These are phyloP conservation scores for Sitobion miscanthi DNA, from an alignment of 1,140 invertebrate genomes.

Conservation along the genomic window DNA sequence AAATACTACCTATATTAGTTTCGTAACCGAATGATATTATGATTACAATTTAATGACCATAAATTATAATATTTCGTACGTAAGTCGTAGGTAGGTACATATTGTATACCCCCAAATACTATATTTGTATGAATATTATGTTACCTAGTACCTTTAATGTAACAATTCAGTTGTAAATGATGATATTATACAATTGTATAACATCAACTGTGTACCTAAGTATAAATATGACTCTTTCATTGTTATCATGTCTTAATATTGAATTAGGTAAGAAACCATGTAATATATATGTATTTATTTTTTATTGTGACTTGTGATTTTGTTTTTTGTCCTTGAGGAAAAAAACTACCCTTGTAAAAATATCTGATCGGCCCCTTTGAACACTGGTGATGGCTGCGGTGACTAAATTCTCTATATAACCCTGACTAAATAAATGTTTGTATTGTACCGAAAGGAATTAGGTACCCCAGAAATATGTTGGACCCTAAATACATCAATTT, in stretches of 20 bases:
- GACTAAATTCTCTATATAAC: slow-evolving; percentile 18
- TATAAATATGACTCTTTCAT: neutral
- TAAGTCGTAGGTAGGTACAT: neutral
- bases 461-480: neutral
- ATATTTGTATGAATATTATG: neutral
- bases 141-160: neutral
- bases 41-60: too few species aligned
- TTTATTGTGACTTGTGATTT: neutral
- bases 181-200: neutral
- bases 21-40: too few species aligned
- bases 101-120: neutral
- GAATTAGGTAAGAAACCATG: neutral
- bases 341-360: slow-evolving; percentile 38
- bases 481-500: slow-evolving; percentile 4
- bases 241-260: neutral
- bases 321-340: neutral
- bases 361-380: slow-evolving; percentile 21
- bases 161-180: neutral
- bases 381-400: neutral
- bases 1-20: too few species aligned
- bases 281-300: neutral
- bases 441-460: slow-evolving; percentile 29
- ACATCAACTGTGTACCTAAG: too few species aligned
- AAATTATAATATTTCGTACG: too few species aligned
- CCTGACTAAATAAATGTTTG: slow-evolving; percentile 42